Conservation (phyloP, 2,888 invertebrate genomes). For the Leptopilina syphax region DNA sequence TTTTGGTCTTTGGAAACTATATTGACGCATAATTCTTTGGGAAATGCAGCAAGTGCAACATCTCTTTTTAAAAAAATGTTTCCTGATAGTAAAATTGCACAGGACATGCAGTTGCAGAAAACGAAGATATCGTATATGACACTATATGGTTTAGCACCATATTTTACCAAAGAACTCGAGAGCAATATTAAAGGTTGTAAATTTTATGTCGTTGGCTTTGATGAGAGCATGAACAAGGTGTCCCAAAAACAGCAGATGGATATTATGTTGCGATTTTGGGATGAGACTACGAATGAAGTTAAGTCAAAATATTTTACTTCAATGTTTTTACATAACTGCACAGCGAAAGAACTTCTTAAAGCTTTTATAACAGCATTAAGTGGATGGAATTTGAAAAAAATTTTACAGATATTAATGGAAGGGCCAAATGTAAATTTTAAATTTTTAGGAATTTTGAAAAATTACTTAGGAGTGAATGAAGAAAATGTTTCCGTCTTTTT, state of each 20-base stretch:
- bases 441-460: too few relatives aligned
- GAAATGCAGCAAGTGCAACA: constrained; percentile 44
- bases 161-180: background rate
- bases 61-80: constrained; percentile 50
- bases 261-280: constrained; percentile 33
- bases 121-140: background rate
- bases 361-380: too few relatives aligned
- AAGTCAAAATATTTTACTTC: too few relatives aligned
- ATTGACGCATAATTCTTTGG: constrained; percentile 46
- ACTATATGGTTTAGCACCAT: background rate
- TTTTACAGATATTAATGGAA: too few relatives aligned
- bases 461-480: too few relatives aligned
- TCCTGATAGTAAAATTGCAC: constrained; percentile 49
- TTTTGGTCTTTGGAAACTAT: constrained; percentile 46
- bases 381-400: too few relatives aligned
- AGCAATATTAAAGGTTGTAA: constrained; percentile 47
- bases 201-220: constrained; percentile 53
- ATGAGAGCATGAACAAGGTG: constrained; percentile 57
- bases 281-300: too few relatives aligned
- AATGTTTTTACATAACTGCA: too few relatives aligned
- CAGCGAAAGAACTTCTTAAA: too few relatives aligned
- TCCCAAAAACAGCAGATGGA: constrained; percentile 61
- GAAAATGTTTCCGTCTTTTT: too few relatives aligned
- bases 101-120: constrained; percentile 35
- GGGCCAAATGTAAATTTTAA: too few relatives aligned